Evolutionary conservation across 2,888 invertebrate species (phyloP).

Genomic region (Eristalinus aeneus): DNA sequence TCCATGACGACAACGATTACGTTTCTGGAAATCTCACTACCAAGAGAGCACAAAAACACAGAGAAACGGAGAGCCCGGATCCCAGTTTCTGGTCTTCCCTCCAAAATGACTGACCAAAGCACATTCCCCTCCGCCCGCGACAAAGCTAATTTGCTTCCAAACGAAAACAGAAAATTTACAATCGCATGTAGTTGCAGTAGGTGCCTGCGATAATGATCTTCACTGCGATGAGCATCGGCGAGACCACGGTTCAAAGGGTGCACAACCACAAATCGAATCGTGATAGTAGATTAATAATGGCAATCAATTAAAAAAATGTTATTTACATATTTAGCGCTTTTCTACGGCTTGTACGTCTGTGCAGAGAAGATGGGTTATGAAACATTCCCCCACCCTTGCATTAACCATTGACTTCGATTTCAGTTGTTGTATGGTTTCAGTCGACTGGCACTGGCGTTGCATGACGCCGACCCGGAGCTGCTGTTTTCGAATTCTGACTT

Average conservation of each 20-base stretch:
- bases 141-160: background rate
- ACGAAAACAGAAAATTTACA: slow-evolving; percentile 18
- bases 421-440: slow-evolving; percentile 15
- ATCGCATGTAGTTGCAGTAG: slow-evolving; percentile 2
- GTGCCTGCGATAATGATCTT: slow-evolving; percentile 51
- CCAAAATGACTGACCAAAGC: slow-evolving; percentile 3
- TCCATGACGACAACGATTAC: slow-evolving; percentile 59
- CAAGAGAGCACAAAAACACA: slow-evolving; percentile 16
- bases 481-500: slow-evolving; percentile 23
- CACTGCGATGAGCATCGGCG: background rate
- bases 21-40: slow-evolving; percentile 23
- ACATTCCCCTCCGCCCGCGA: background rate
- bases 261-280: slow-evolving; percentile 51
- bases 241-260: slow-evolving; percentile 61
- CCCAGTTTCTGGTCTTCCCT: slow-evolving; percentile 14
- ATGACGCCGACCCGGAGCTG: slow-evolving; percentile 45
- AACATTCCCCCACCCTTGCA: slow-evolving; percentile 12
- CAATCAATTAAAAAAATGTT: slow-evolving; percentile 51
- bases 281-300: slow-evolving; percentile 53
- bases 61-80: background rate
- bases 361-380: background rate
- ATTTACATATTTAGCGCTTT: slow-evolving; percentile 43
- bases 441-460: slow-evolving; percentile 13
- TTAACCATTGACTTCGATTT: slow-evolving; percentile 9
- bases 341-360: slow-evolving; percentile 8